Percentiles rank a stretch among this genome's conserved stretches.
These are phyloP conservation scores for Setophaga kirtlandii DNA, from an alignment of 2,113 vertebrate species.

Conservation along the genomic window DNA sequence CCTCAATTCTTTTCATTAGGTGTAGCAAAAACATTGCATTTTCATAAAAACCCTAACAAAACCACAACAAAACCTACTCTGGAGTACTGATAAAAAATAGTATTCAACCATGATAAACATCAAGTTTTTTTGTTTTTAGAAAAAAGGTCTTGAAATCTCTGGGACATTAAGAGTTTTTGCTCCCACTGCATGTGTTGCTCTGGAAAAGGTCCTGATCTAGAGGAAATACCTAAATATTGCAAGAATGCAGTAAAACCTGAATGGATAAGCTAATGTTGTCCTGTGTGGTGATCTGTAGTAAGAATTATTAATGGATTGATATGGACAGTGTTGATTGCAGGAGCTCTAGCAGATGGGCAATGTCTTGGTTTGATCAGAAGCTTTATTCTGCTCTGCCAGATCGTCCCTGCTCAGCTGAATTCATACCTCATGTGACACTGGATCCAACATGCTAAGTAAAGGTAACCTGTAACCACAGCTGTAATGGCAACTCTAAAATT, in stretches of 20 bases:
- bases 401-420: background rate
- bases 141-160: background rate
- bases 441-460: background rate
- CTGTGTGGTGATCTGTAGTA: background rate
- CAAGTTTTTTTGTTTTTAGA: background rate
- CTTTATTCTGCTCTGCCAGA: background rate
- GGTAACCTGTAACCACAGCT: background rate
- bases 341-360: background rate
- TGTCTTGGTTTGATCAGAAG: background rate
- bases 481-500: background rate
- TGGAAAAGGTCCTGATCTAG: background rate
- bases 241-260: background rate
- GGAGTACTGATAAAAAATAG: background rate
- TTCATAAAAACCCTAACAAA: background rate
- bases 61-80: background rate
- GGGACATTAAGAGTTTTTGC: background rate
- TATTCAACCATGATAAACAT: background rate
- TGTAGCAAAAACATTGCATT: background rate
- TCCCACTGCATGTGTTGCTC: accelerated
- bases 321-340: background rate
- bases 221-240: background rate
- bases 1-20: background rate
- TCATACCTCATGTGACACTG: background rate
- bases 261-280: background rate
- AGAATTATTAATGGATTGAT: background rate